phyloP scores from a whole-genome alignment of 2,113 vertebrate species.

The Pangasianodon hypophthalmus region DNA sequence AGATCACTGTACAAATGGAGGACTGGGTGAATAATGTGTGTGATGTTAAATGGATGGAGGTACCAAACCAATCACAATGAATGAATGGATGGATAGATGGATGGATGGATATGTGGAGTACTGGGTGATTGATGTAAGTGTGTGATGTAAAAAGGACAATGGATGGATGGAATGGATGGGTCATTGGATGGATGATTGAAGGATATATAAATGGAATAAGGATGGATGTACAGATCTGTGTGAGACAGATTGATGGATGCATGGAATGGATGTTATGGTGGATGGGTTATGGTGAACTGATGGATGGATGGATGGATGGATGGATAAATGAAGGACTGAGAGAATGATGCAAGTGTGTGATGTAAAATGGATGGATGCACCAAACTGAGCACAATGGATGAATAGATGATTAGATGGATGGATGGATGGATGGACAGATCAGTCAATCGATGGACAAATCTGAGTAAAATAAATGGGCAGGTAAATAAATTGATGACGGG shows the following conservation, averaged over 20 bases:
- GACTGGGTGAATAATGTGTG: not conserved
- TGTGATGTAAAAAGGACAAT: too few relatives aligned
- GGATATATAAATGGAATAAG: too few relatives aligned
- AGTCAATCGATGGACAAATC: not conserved
- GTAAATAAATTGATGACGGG: not conserved
- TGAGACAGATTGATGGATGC: too few relatives aligned
- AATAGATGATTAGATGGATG: conserved; percentile 22
- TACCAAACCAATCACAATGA: not conserved
- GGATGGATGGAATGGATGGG: too few relatives aligned
- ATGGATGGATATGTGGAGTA: not conserved
- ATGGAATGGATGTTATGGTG: too few relatives aligned
- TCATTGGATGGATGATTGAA: too few relatives aligned
- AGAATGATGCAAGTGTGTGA: not conserved
- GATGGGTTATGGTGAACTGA: not conserved
- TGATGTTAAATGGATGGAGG: too few relatives aligned
- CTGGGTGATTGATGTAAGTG: not conserved
- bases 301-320: not conserved
- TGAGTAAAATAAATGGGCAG: not conserved
- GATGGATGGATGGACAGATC: not conserved
- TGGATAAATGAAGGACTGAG: not conserved
- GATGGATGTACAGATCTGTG: too few relatives aligned
- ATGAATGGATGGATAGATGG: not conserved
- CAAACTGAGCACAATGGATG: too few relatives aligned
- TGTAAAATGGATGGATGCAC: not conserved
- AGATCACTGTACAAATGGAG: too few relatives aligned